Percentiles rank a stretch among this genome's conserved stretches.
Evolutionary conservation across 92 coral and sea anemone genomes (phyloP).

Genomic region (Phenganax marumi): DNA sequence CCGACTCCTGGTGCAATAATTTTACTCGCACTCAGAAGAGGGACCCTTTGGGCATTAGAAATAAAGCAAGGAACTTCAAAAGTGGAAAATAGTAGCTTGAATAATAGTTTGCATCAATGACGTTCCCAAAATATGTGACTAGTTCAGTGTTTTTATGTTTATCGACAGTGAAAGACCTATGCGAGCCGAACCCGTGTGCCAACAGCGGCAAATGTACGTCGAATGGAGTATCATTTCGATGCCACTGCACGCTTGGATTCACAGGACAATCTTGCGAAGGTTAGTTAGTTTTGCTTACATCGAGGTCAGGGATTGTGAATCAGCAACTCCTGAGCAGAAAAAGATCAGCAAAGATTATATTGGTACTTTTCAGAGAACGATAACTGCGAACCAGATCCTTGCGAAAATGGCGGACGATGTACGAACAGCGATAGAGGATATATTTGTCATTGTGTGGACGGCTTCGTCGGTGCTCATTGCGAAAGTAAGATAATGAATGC

Average conservation of each 20-base stretch:
- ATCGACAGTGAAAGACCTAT: constrained; percentile 59
- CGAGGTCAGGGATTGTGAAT: too few species aligned
- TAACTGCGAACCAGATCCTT: constrained; percentile 89
- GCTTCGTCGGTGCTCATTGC: constrained; percentile 75
- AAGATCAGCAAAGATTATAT: too few species aligned
- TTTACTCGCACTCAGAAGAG: too few species aligned
- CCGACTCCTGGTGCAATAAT: too few species aligned
- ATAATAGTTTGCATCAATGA: too few species aligned
- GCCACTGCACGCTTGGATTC: constrained; percentile 74
- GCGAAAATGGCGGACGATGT: constrained; percentile 77
- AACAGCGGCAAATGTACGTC: constrained; percentile 67
- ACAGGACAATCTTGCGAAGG: constrained; percentile 75
- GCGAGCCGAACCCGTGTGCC: constrained; percentile 76
- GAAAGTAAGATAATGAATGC: constrained; percentile 59
- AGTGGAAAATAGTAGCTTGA: too few species aligned
- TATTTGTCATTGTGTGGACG: constrained; percentile 79
- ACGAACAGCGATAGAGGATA: constrained; percentile 74
- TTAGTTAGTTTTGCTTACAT: constrained; percentile 23
- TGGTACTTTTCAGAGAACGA: constrained; percentile 62
- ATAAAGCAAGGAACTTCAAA: too few species aligned
- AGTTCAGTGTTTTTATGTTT: too few species aligned
- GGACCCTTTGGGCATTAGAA: too few species aligned
- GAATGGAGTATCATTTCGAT: constrained; percentile 49
- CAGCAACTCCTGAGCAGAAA: too few species aligned
- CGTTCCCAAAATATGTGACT: not conserved